Percentiles rank a stretch among this genome's conserved stretches.
These are phyloP conservation scores for Lota lota DNA, from an alignment of 2,113 vertebrate genomes.

Conservation along the genomic window DNA sequence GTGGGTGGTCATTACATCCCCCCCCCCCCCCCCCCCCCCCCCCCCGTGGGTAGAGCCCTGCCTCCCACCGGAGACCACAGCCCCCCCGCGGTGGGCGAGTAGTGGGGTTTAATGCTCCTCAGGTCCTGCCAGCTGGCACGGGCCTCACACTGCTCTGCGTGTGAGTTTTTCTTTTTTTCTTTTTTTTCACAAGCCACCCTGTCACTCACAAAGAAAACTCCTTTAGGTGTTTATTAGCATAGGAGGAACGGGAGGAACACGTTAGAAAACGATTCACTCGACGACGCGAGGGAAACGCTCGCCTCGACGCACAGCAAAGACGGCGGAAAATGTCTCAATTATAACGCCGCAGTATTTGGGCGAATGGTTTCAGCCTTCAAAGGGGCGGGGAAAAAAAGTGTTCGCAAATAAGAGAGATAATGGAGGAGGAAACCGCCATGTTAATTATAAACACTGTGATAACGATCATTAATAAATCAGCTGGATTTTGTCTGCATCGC, in stretches of 20 bases:
- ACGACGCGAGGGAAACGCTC: conserved; percentile 31
- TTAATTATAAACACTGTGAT: conserved; percentile 51
- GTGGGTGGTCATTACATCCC: conserved; percentile 13
- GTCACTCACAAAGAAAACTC: conserved; percentile 28
- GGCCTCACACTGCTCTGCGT: background rate
- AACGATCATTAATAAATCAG: conserved; percentile 47
- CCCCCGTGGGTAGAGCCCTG: conserved; percentile 12
- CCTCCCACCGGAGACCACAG: conserved; percentile 4
- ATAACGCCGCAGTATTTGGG: conserved; percentile 40
- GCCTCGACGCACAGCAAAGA: conserved; percentile 29
- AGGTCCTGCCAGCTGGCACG: conserved; percentile 2
- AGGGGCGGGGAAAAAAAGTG: conserved; percentile 31
- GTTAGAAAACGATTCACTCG: conserved; percentile 20
- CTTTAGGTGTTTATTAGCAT: conserved; percentile 50
- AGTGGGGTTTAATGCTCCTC: too few species aligned
- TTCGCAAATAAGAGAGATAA: background rate
- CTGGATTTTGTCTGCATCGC: conserved; percentile 35
- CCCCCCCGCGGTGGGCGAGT: too few species aligned
- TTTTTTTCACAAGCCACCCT: conserved; percentile 25
- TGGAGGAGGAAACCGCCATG: background rate
- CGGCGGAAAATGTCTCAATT: conserved; percentile 55
- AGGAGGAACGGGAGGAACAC: conserved; percentile 36
- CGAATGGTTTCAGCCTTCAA: conserved; percentile 41
- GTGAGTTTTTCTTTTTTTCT: conserved; percentile 4
- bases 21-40: too few species aligned